These are phyloP conservation scores for Buathra laborator DNA, from an alignment of 2,888 invertebrate genomes.

Conservation along the genomic window DNA sequence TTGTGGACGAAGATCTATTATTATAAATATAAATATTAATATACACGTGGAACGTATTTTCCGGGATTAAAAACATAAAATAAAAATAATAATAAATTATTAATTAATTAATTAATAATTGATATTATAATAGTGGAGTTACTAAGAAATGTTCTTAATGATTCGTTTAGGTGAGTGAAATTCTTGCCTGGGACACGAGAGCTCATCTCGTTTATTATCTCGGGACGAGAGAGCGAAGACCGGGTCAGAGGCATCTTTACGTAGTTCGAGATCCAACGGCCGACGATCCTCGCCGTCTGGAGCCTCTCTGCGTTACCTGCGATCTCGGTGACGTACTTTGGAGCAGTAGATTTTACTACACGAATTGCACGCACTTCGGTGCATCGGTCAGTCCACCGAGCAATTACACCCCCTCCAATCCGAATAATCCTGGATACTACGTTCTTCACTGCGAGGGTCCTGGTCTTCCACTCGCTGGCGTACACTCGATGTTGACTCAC, in stretches of 20 bases:
- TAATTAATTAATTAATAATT: too few species aligned
- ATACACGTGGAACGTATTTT: too few species aligned
- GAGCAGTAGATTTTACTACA: constrained; percentile 91
- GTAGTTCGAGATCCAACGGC: constrained; percentile 92
- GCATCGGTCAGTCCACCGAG: constrained; percentile 88
- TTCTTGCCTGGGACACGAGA: constrained; percentile 94
- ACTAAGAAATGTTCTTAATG: neutral
- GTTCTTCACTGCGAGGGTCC: constrained; percentile 97
- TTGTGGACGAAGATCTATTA: too few species aligned
- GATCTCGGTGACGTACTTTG: constrained; percentile 91
- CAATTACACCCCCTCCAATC: constrained; percentile 57
- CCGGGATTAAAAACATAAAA: too few species aligned
- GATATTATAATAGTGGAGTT: neutral
- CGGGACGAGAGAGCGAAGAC: constrained; percentile 93
- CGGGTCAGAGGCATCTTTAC: constrained; percentile 95
- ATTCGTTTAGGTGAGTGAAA: constrained; percentile 86
- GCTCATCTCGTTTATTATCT: constrained; percentile 92
- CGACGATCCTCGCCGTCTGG: constrained; percentile 89
- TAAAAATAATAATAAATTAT: too few species aligned
- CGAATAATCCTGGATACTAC: constrained; percentile 86
- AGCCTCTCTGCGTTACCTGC: constrained; percentile 95
- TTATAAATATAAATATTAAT: too few species aligned
- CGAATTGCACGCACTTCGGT: constrained; percentile 95
- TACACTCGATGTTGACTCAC: constrained; percentile 92
- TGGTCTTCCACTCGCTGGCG: constrained; percentile 93